Percentiles rank a stretch among this genome's conserved stretches.
Conservation (phyloP, 1,140 invertebrate genomes). For the Apocrypta bakeri region DNA sequence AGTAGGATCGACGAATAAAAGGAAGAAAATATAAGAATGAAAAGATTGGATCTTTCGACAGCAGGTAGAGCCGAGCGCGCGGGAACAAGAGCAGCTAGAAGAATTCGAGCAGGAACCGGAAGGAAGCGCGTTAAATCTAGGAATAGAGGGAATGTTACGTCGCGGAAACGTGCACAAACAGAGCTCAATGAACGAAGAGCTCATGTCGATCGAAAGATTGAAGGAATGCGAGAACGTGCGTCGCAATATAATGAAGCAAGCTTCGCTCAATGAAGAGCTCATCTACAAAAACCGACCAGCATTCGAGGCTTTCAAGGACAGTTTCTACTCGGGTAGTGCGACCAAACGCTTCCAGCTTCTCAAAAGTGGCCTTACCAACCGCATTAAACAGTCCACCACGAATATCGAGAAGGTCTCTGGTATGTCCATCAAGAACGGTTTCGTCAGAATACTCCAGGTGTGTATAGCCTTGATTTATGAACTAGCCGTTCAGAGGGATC, state of each 20-base stretch:
- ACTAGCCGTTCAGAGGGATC: too few relatives aligned
- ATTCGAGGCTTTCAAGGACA: conserved; percentile 84
- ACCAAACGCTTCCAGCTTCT: conserved; percentile 88
- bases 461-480: background rate
- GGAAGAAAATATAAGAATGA: too few relatives aligned
- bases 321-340: conserved; percentile 82
- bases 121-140: background rate
- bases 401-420: conserved; percentile 87
- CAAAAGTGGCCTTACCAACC: conserved; percentile 88
- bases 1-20: too few relatives aligned
- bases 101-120: background rate
- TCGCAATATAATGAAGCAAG: conserved; percentile 91
- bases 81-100: background rate
- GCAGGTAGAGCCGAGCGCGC: conserved; percentile 5
- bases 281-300: conserved; percentile 81
- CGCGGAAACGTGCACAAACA: conserved; percentile 86
- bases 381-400: conserved; percentile 86
- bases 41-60: background rate
- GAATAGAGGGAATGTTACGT: background rate
- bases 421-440: conserved; percentile 77
- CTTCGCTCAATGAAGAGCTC: conserved; percentile 90
- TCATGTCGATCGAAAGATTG: conserved; percentile 88
- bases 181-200: conserved; percentile 90
- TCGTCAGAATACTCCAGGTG: conserved; percentile 83
- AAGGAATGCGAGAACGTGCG: conserved; percentile 88